Evolutionary conservation across 1,140 invertebrate genomes (phyloP).

Genomic region (Solen grandis): DNA sequence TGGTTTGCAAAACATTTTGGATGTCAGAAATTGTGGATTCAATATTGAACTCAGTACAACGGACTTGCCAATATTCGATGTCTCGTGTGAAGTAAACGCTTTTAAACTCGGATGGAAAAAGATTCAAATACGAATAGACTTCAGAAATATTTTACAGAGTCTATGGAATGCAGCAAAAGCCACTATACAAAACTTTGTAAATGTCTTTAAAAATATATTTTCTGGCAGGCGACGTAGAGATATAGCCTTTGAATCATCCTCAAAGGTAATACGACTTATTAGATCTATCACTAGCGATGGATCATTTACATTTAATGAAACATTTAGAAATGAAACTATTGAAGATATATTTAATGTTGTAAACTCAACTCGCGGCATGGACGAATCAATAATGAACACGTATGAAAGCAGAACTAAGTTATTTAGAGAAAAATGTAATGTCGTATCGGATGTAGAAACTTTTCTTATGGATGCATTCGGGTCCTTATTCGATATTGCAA

Average conservation of each 20-base stretch:
- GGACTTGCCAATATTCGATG: slow-evolving; percentile 43
- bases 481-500: not conserved
- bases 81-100: slow-evolving; percentile 49
- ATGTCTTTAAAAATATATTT: slow-evolving; percentile 18
- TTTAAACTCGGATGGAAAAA: slow-evolving; percentile 38
- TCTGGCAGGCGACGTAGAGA: slow-evolving; percentile 11
- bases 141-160: slow-evolving; percentile 46
- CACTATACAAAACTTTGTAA: slow-evolving; percentile 14
- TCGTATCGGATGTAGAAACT: not conserved
- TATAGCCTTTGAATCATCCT: slow-evolving; percentile 9
- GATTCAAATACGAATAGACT: slow-evolving; percentile 30
- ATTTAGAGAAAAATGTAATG: slow-evolving; percentile 12
- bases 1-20: slow-evolving; percentile 34
- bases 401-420: not conserved
- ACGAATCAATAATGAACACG: not conserved
- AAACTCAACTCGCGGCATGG: not conserved
- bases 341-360: not conserved
- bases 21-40: slow-evolving; percentile 53
- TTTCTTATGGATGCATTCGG: slow-evolving; percentile 16
- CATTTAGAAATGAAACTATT: slow-evolving; percentile 11
- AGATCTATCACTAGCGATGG: not conserved
- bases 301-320: not conserved
- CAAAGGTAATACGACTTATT: not conserved
- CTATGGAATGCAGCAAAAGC: slow-evolving; percentile 49
- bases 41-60: slow-evolving; percentile 34